phyloP scores from a whole-genome alignment of 2,888 invertebrate genomes.

The Thymelicus acteon region DNA sequence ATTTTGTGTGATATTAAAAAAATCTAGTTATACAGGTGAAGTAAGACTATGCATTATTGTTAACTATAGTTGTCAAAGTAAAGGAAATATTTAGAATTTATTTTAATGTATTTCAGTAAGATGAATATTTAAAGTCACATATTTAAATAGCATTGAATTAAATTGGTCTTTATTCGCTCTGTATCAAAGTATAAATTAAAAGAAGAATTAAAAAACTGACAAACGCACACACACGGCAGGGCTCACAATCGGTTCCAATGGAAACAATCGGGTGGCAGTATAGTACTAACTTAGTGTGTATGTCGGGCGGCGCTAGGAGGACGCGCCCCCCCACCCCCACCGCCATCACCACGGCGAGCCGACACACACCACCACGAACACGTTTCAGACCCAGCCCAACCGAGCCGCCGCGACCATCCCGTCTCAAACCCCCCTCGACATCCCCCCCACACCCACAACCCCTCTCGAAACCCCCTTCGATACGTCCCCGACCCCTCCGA shows the following conservation, averaged over 20 bases:
- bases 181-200: neutral
- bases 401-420: constrained; percentile 52
- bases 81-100: too few species aligned
- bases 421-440: constrained; percentile 41
- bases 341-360: constrained; percentile 79
- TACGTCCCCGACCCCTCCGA: constrained; percentile 40
- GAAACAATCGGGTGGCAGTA: constrained; percentile 56
- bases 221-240: constrained; percentile 18
- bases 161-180: neutral
- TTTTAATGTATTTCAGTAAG: too few species aligned
- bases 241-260: constrained; percentile 32
- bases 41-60: neutral
- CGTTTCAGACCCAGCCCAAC: constrained; percentile 75
- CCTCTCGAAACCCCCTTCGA: constrained; percentile 45
- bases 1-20: neutral
- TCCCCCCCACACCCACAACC: constrained; percentile 49
- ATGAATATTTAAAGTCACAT: too few species aligned
- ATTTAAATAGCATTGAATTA: too few species aligned
- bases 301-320: constrained; percentile 73
- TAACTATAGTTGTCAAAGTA: neutral
- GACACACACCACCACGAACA: constrained; percentile 75
- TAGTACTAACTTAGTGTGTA: constrained; percentile 76
- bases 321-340: constrained; percentile 66
- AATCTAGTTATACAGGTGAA: neutral
- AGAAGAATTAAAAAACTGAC: neutral